These are phyloP conservation scores for Lipophrys pholis DNA, from an alignment of 2,113 vertebrate genomes.

Conservation along the genomic window DNA sequence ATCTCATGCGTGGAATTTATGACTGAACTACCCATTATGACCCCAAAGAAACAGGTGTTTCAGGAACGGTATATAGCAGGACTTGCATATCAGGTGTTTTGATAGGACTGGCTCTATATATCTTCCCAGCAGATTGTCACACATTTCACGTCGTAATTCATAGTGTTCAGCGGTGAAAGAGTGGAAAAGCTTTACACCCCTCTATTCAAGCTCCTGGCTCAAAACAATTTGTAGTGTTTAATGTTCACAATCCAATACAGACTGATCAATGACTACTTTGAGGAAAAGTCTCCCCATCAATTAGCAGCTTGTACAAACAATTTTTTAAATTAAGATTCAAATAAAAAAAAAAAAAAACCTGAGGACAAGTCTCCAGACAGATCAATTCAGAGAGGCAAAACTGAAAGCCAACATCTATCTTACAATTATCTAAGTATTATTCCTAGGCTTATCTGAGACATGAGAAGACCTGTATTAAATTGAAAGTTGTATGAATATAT, in stretches of 20 bases:
- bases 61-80: not conserved
- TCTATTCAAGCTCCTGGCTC: not conserved
- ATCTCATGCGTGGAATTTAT: conserved; percentile 6
- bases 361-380: no score
- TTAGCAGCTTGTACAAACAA: not conserved
- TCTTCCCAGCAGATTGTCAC: not conserved
- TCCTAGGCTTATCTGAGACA: not conserved
- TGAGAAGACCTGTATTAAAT: no score
- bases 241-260: not conserved
- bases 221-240: not conserved
- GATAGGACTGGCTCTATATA: not conserved
- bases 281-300: not conserved
- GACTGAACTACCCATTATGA: not conserved
- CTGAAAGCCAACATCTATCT: no score
- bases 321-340: no score
- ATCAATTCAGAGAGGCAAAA: not conserved
- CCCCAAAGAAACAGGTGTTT: conserved; percentile 21
- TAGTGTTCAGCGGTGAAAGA: not conserved
- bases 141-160: not conserved
- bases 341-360: not conserved
- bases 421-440: not conserved
- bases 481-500: no score
- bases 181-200: not conserved
- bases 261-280: not conserved
- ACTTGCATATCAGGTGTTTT: not conserved